Evolutionary conservation across 2,888 invertebrate species (phyloP), one percentile per base, ranked within the genome.

Genomic region (Nemurella pictetii): DNA sequence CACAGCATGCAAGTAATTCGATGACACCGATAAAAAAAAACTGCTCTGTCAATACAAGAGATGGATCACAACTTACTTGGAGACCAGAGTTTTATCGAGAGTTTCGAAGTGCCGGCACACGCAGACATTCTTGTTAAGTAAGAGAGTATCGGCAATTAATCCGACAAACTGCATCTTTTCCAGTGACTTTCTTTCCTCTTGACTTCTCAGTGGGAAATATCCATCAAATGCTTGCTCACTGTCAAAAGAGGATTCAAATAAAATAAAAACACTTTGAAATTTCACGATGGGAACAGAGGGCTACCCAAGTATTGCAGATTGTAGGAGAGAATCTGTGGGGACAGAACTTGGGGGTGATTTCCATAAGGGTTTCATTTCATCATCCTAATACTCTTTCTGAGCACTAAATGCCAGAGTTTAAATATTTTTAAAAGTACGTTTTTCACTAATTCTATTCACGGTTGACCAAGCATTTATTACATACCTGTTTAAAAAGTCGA

Each of bases 51-150:
- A n/a, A n/a, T n/a, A n/a, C n/a, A n/a, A n/a, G n/a, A n/a, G n/a
- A n/a, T n/a, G n/a, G 35, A 30, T 80, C 5, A 15, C 15, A n/a
- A 90, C 92, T 90, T 89, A 95, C 94, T 93, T 94, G 85, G 94
- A 92, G 1, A 96, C 93, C 25, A 94, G 93, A 4, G 93, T 92
- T 91, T 96, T 98, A 89, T 98, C 96, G 86, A 99, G 91, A 83
- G 92, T 92, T 87, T 96, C 94, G 90, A 99, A 99, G 91, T 99
- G 96, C 35, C 99, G 92, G 88, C 98, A 99, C 7, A 99, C 90
- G 88, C 98, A 97, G 15, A 99, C 92, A 91, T 99, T 99, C 91
- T 99, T 99, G 89, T 96, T 95, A 93, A 99, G 95, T 88, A 95
- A 94, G 85, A 99, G 91, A 83, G 96, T 95, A 91, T 99, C 99